Evolutionary conservation across 2,113 vertebrate genomes (phyloP), one percentile per base, ranked within the genome.

Genomic region (Neogale vison): DNA sequence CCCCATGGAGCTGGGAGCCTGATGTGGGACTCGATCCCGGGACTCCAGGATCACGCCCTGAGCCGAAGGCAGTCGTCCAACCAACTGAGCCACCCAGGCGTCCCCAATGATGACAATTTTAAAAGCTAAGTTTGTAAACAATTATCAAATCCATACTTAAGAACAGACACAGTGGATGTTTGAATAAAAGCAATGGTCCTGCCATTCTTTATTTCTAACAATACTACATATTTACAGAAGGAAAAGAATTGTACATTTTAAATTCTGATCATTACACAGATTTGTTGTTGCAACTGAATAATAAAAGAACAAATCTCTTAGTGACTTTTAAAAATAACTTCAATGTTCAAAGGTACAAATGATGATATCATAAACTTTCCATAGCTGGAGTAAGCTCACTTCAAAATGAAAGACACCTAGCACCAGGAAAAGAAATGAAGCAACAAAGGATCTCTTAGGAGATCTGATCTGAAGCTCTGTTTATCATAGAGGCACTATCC

Each of bases 191-290:
- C 93, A 97, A 97, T 93, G 94, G 96, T 90, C 98, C 96, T 97
- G 97, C 96, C 97, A 98, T 88, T 77, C 65, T 98, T 98, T 98
- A 98, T 98, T 98, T 96, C 74, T 96, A 9, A 0, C 90, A 94
- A 94, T 95, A 93, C 97, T 97, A 98, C 1, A 34, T 87, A 67
- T 97, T 98, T 98, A 97, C 97, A 97, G 95, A 98, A 97, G 96
- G 86, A 98, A 97, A 97, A 20, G 9, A 94, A 93, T 72, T 77
- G 59, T 93, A 97, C 95, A 93, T 81, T 97, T 96, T 61, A 91
- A 98, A 95, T 88, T 97, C 55, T 50, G 34, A 93, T 88, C 61
- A 97, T 65, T 81, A 69, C 87, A 92, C 65, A 95, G 88, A 57
- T 82, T 61, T 88, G 76, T 76, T 96, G 81, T 92, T 89, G 67